Evolutionary conservation across 2,888 invertebrate species (phyloP).

Genomic region (Charanyca ferruginea): DNA sequence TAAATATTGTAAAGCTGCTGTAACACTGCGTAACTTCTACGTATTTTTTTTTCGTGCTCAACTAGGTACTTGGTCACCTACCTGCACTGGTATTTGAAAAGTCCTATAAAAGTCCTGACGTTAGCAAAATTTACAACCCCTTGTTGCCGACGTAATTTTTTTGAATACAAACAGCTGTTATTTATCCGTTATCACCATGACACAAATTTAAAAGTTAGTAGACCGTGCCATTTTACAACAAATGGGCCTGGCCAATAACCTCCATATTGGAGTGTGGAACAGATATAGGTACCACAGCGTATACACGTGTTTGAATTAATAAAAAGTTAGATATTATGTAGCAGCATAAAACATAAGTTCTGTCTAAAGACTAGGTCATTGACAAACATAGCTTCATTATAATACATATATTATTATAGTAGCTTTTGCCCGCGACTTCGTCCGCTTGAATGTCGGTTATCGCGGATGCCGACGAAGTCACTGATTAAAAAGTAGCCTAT

Average conservation of each 20-base stretch:
- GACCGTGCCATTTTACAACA: slow-evolving; percentile 28
- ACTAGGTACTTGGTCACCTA: neutral
- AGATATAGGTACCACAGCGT: neutral
- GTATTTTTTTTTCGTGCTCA: neutral
- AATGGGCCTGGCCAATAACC: neutral
- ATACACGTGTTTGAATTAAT: neutral
- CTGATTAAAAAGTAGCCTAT: too few relatives aligned
- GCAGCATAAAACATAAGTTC: neutral
- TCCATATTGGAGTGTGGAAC: neutral
- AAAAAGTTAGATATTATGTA: neutral
- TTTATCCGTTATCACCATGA: slow-evolving; percentile 24
- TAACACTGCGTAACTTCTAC: neutral
- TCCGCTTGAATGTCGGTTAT: too few relatives aligned
- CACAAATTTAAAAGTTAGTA: slow-evolving; percentile 30
- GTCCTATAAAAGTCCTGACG: neutral
- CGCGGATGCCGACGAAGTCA: too few relatives aligned
- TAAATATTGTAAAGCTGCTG: neutral
- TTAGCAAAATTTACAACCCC: slow-evolving; percentile 27
- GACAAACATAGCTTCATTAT: neutral
- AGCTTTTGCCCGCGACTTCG: too few relatives aligned
- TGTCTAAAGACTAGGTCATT: neutral
- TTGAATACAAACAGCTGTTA: slow-evolving; percentile 19
- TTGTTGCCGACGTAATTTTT: slow-evolving; percentile 17
- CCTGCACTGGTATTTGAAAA: neutral
- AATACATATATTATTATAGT: too few relatives aligned